Percentiles rank a stretch among this genome's conserved stretches.
Conservation (phyloP, 2,797 vertebrate species). For the Syngnathus rostellatus region DNA sequence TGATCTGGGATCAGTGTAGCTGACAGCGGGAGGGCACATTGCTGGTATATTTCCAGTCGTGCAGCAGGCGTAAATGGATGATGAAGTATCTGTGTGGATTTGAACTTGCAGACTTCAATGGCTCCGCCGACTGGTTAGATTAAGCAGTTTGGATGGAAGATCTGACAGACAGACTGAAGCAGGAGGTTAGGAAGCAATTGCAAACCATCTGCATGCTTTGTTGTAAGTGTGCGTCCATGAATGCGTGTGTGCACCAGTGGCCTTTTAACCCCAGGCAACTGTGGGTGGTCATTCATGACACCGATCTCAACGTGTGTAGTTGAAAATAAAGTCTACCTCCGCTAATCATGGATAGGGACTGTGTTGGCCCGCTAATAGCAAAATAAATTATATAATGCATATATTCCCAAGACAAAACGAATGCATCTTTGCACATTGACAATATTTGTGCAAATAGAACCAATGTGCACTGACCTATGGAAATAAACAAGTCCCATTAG, state of each 20-base stretch:
- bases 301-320: no score
- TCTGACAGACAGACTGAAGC: slow-evolving; percentile 28
- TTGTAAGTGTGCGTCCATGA: slow-evolving; percentile 9
- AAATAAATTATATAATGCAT: slow-evolving; percentile 8
- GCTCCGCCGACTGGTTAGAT: slow-evolving; percentile 23
- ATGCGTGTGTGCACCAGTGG: neutral
- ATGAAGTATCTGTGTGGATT: slow-evolving; percentile 36
- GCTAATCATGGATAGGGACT: no score
- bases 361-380: no score
- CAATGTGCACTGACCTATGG: slow-evolving; percentile 33
- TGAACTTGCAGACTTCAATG: slow-evolving; percentile 22
- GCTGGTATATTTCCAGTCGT: slow-evolving; percentile 36
- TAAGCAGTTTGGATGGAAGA: slow-evolving; percentile 18
- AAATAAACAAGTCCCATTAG: slow-evolving; percentile 46
- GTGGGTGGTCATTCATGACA: slow-evolving; percentile 31
- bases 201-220: neutral
- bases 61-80: slow-evolving; percentile 21
- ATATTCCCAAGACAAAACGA: slow-evolving; percentile 13
- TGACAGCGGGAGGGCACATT: slow-evolving; percentile 48
- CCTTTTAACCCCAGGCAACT: neutral
- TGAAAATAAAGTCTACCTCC: neutral
- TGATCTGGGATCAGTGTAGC: slow-evolving; percentile 46
- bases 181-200: slow-evolving; percentile 45
- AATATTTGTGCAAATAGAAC: slow-evolving; percentile 16
- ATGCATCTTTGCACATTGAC: slow-evolving; percentile 13